phyloP scores from a whole-genome alignment of 2,113 vertebrate genomes.

The Amblyornis subalaris region DNA sequence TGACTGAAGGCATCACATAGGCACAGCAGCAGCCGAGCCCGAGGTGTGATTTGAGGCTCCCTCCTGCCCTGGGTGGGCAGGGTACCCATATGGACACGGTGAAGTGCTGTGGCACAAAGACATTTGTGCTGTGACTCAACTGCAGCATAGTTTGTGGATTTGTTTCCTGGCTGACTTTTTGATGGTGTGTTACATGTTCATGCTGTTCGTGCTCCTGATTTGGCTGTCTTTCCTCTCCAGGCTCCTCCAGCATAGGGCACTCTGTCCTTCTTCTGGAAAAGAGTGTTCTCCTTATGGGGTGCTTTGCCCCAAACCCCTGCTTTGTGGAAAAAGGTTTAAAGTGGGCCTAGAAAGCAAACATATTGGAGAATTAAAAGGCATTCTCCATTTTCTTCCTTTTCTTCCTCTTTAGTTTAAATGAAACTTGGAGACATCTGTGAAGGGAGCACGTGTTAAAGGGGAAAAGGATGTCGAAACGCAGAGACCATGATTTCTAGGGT shows the following conservation, averaged over 20 bases:
- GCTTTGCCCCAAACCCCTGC: not conserved
- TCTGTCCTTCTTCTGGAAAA: not conserved
- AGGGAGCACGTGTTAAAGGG: not conserved
- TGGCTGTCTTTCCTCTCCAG: not conserved
- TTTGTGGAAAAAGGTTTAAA: not conserved
- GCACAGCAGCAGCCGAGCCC: accelerated
- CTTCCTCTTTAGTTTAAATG: not conserved
- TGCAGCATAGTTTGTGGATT: not conserved
- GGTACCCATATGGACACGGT: accelerated
- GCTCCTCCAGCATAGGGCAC: not conserved
- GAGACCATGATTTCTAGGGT: not conserved
- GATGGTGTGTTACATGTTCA: accelerated
- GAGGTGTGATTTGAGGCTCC: not conserved
- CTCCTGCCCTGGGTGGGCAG: accelerated
- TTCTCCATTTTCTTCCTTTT: not conserved
- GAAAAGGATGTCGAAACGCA: not conserved
- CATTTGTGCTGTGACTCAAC: not conserved
- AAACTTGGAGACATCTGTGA: not conserved
- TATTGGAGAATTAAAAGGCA: not conserved
- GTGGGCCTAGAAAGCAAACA: not conserved
- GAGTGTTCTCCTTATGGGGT: not conserved
- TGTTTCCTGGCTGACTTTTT: not conserved
- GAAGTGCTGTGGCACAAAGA: not conserved
- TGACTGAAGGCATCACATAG: not conserved
- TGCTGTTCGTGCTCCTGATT: not conserved